A percentile compares a stretch with the other conserved stretches of the same genome.
Evolutionary conservation across 2,797 vertebrate genomes (phyloP).

Genomic region (Kryptopterus vitreolus): DNA sequence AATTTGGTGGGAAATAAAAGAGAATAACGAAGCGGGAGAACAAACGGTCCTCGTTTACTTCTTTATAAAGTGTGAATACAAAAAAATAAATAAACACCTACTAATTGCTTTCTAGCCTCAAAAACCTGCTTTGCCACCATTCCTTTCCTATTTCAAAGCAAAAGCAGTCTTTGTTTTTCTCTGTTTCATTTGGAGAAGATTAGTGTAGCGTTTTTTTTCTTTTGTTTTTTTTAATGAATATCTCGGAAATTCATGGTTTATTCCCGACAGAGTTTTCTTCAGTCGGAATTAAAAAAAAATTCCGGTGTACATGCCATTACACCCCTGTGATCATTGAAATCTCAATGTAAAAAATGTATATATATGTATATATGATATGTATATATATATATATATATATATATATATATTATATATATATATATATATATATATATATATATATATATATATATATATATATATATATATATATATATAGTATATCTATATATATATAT

Average conservation of each 20-base stretch:
- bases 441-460: no score
- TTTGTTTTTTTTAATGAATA: constrained; percentile 32
- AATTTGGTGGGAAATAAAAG: background rate
- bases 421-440: no score
- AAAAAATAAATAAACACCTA: background rate
- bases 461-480: no score
- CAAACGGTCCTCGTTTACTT: background rate
- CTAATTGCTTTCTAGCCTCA: background rate
- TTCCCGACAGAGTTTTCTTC: background rate
- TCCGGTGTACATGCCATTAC: no score
- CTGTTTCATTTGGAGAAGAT: constrained; percentile 29
- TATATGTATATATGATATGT: no score
- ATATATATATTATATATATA: no score
- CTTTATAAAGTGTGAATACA: background rate
- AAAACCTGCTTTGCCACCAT: background rate
- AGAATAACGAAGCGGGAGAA: background rate
- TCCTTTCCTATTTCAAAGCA: background rate
- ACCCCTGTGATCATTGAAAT: no score
- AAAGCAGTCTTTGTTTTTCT: background rate
- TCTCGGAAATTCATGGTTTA: constrained; percentile 37
- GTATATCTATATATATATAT: no score
- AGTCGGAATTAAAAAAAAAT: no score
- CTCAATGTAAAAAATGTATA: background rate
- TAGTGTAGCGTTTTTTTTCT: constrained; percentile 17
- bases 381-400: no score